Base-by-base conservation (phyloP, 2,113 vertebrate genomes). In the Oreochromis aureus region DNA sequence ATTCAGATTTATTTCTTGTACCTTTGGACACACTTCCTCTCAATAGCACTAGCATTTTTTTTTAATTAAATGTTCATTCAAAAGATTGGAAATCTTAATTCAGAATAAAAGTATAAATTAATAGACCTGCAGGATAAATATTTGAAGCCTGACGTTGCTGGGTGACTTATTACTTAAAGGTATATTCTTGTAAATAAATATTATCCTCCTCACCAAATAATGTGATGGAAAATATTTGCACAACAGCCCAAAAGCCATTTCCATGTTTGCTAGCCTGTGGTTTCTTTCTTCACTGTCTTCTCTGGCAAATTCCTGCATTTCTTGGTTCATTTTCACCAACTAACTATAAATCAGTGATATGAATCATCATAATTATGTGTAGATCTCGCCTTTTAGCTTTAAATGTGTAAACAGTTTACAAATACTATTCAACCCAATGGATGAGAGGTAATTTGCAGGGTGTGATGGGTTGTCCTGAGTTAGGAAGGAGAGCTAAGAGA, bases 381-480 rank as follows among this genome's bases (percentile, higher is more conserved):
- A n/a, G 56, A 46, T 44, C 15, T 51, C 18, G 32, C 22, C 34
- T 18, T 12, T 11, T 46, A 78, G 16, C 51, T 86, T 79, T n/a
- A 53, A 81, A 5, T 13, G 2, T 61, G 66, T 27, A 16, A 46
- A 27, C 0, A 6, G 32, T 76, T 85, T 58, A 13, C 56, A 84
- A 88, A 8, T 85, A 80, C 91, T 91, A 84, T 89, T 93, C 85
- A 86, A 46, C 51, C 85, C 81, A 81, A 19, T 10, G 46, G 22
- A 41, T 27, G 73, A 79, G 18, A 11, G 15, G 13, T 27, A 30
- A 6, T 54, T 58, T 82, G 4, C 16, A 12, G 34, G 82, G 10
- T n/a, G 18, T 61, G 32, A 61, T 63, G 6, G 6, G 63, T 51
- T 36, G 18, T 82, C 19, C 76, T 69, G 46, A 56, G 79, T 80